Evolutionary conservation across 2,888 invertebrate species (phyloP).

Genomic region (Eupithecia tripunctaria): DNA sequence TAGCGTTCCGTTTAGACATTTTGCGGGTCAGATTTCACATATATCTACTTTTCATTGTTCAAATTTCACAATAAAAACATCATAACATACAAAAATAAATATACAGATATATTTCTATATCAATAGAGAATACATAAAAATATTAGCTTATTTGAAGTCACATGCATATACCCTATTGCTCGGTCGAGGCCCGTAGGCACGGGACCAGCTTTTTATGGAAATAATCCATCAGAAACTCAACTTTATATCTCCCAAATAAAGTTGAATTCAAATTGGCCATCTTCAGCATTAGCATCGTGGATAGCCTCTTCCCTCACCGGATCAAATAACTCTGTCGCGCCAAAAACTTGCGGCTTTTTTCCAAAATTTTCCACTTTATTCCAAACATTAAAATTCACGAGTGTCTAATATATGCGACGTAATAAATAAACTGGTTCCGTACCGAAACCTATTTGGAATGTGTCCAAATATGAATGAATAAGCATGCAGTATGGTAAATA

Average conservation of each 20-base stretch:
- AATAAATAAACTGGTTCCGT: slow-evolving; percentile 65
- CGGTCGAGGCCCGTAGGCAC: too few relatives aligned
- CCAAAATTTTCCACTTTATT: slow-evolving; percentile 44
- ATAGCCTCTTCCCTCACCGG: not conserved
- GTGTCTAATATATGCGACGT: slow-evolving; percentile 61
- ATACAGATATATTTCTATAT: too few relatives aligned
- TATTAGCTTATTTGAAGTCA: too few relatives aligned
- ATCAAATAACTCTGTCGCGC: slow-evolving; percentile 19
- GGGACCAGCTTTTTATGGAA: not conserved
- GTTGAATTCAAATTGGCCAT: not conserved
- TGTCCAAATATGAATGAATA: slow-evolving; percentile 74
- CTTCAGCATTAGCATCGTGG: not conserved
- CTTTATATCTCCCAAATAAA: not conserved
- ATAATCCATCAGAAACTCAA: not conserved
- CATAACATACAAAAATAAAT: too few relatives aligned
- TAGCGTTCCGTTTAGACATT: too few relatives aligned
- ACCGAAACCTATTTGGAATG: slow-evolving; percentile 71
- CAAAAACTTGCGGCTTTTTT: slow-evolving; percentile 28
- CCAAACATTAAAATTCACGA: slow-evolving; percentile 61
- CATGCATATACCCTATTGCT: too few relatives aligned
- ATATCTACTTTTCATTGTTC: too few relatives aligned
- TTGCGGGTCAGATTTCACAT: too few relatives aligned
- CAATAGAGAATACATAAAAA: too few relatives aligned
- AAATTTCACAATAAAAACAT: too few relatives aligned
- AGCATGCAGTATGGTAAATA: slow-evolving; percentile 52